These are phyloP conservation scores for Oreortyx pictus DNA, from an alignment of 2,797 vertebrate genomes.

Conservation along the genomic window DNA sequence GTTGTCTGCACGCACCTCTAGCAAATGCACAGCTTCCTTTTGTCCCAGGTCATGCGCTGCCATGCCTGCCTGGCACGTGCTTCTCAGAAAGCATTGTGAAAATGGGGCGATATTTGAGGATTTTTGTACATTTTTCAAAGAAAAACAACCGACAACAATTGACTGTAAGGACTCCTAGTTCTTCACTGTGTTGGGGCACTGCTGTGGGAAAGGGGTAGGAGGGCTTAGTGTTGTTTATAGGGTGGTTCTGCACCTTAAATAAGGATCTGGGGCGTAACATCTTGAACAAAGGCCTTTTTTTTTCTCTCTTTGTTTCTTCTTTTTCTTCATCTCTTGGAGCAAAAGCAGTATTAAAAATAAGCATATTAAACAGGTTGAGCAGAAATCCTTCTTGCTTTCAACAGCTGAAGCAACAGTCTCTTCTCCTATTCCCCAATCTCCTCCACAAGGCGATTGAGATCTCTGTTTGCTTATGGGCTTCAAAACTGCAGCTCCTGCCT, in stretches of 20 bases:
- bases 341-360: constrained; percentile 52
- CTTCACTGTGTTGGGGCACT: not conserved
- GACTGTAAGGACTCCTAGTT: not conserved
- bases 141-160: no score
- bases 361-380: constrained; percentile 9
- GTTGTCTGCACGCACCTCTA: not conserved
- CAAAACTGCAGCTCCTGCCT: not conserved
- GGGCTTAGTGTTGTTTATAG: not conserved
- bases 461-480: fast-evolving
- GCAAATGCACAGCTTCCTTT: not conserved
- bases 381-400: constrained; percentile 5
- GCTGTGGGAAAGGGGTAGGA: constrained; percentile 46
- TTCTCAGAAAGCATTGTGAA: not conserved
- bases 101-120: not conserved
- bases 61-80: not conserved
- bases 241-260: constrained; percentile 49
- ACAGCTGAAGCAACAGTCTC: not conserved
- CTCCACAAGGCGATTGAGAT: not conserved
- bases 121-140: fast-evolving
- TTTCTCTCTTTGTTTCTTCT: not conserved
- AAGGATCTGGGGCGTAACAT: constrained; percentile 39
- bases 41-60: fast-evolving
- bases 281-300: constrained; percentile 51
- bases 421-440: not conserved
- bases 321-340: not conserved